These are phyloP conservation scores for Molossus alvarezi DNA, from an alignment of 2,797 vertebrate species.

Conservation along the genomic window DNA sequence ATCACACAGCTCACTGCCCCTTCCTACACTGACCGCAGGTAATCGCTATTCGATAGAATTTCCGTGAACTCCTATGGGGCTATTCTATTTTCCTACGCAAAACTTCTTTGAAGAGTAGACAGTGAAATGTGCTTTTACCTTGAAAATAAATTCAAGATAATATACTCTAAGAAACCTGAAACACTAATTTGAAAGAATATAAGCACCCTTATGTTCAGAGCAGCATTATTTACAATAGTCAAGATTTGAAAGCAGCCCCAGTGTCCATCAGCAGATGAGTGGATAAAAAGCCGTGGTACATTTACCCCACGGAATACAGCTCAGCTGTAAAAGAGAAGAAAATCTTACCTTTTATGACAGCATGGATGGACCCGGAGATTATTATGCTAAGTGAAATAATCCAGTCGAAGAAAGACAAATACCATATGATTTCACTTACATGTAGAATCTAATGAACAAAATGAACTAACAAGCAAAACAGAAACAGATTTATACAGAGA, in stretches of 20 bases:
- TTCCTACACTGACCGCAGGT: background rate
- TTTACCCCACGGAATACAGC: background rate
- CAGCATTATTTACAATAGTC: too few relatives aligned
- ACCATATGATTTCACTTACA: background rate
- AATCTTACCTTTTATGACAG: background rate
- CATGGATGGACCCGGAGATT: background rate
- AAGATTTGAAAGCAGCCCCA: background rate
- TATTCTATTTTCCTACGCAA: background rate
- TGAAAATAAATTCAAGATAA: background rate
- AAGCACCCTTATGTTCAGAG: too few relatives aligned
- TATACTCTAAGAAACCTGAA: background rate
- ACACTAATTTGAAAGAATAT: too few relatives aligned
- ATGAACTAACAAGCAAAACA: background rate
- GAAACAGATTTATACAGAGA: background rate
- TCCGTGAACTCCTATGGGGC: background rate
- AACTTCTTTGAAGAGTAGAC: background rate
- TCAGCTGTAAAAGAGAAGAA: background rate
- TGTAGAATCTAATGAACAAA: background rate
- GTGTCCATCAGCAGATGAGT: background rate
- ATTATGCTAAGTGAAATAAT: background rate
- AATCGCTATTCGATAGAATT: background rate
- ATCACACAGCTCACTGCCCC: background rate
- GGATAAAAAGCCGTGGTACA: background rate
- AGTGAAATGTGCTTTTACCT: background rate
- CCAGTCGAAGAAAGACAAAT: background rate